These are phyloP conservation scores for Tribolium castaneum DNA, from an alignment of 1,140 invertebrate genomes.

Conservation along the genomic window DNA sequence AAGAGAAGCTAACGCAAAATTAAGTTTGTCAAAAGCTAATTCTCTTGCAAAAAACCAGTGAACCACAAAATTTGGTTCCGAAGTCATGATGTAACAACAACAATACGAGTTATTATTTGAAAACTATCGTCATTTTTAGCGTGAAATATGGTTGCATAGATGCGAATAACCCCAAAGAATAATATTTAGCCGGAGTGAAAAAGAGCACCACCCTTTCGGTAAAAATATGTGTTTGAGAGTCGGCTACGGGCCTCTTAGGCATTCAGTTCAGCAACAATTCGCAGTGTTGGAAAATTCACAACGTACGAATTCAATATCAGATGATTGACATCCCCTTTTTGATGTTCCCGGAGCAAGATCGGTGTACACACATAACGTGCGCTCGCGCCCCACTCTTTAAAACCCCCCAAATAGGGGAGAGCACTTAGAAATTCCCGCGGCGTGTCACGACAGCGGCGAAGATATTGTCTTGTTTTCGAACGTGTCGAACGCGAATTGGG, in stretches of 20 bases:
- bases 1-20: too few relatives aligned
- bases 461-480: conserved; percentile 35
- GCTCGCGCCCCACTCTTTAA: conserved; percentile 15
- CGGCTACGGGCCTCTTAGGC: conserved; percentile 3
- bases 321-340: conserved; percentile 43
- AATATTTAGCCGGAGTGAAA: conserved; percentile 2
- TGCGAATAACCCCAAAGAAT: background rate
- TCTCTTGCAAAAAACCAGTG: too few relatives aligned
- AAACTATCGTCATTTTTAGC: too few relatives aligned
- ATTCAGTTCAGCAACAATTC: conserved; percentile 44
- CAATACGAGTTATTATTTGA: too few relatives aligned
- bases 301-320: conserved; percentile 42
- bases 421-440: conserved; percentile 26
- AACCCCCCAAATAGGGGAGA: conserved; percentile 2
- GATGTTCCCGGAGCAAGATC: conserved; percentile 30
- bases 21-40: too few relatives aligned
- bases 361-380: conserved; percentile 27
- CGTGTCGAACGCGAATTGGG: conserved; percentile 18
- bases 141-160: too few relatives aligned
- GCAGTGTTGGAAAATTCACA: conserved; percentile 31
- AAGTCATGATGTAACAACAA: too few relatives aligned
- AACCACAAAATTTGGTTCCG: too few relatives aligned
- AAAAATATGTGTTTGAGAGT: conserved; percentile 14
- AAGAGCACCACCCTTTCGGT: background rate
- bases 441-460: conserved; percentile 11